Percentiles rank a stretch among this genome's conserved stretches.
These are phyloP conservation scores for Abrostola tripartita DNA, from an alignment of 2,888 invertebrate species.

Conservation along the genomic window DNA sequence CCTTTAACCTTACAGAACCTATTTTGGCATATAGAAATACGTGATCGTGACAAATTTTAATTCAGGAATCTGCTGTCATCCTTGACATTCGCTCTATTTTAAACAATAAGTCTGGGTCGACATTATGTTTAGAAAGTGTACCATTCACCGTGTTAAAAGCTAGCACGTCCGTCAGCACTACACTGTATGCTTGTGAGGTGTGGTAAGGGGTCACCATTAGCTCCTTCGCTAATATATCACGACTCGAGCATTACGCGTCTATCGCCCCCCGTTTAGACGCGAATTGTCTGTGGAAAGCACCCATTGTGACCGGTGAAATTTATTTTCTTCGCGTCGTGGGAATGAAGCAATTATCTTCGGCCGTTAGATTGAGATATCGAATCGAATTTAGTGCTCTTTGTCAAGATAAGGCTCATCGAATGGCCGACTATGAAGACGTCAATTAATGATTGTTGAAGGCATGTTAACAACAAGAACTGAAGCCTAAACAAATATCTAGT, in stretches of 20 bases:
- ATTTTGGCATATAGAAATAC: conserved; percentile 69
- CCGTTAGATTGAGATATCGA: conserved; percentile 73
- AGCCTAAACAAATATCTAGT: conserved; percentile 12
- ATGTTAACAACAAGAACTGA: conserved; percentile 16
- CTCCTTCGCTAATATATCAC: conserved; percentile 79
- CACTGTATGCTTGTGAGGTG: conserved; percentile 60
- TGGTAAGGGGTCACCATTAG: conserved; percentile 74
- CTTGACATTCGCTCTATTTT: conserved; percentile 81
- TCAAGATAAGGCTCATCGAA: conserved; percentile 55
- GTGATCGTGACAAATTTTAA: conserved; percentile 82
- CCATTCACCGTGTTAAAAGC: conserved; percentile 39
- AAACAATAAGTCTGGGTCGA: conserved; percentile 71
- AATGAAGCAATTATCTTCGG: conserved; percentile 79
- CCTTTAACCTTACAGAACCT: conserved; percentile 70
- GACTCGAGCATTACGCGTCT: conserved; percentile 77
- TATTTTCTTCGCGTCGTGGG: conserved; percentile 78
- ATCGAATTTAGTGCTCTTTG: conserved; percentile 71
- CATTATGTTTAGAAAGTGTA: conserved; percentile 72
- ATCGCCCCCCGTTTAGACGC: conserved; percentile 77
- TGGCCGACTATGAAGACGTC: conserved; percentile 36
- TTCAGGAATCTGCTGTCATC: conserved; percentile 76
- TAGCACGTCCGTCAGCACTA: conserved; percentile 33
- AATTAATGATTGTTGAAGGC: conserved; percentile 34
- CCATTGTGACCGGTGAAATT: conserved; percentile 81
- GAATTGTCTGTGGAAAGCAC: conserved; percentile 79